Evolutionary conservation across 2,888 invertebrate species (phyloP), one percentile per base, ranked within the genome.

Genomic region (Ligdia adustata): DNA sequence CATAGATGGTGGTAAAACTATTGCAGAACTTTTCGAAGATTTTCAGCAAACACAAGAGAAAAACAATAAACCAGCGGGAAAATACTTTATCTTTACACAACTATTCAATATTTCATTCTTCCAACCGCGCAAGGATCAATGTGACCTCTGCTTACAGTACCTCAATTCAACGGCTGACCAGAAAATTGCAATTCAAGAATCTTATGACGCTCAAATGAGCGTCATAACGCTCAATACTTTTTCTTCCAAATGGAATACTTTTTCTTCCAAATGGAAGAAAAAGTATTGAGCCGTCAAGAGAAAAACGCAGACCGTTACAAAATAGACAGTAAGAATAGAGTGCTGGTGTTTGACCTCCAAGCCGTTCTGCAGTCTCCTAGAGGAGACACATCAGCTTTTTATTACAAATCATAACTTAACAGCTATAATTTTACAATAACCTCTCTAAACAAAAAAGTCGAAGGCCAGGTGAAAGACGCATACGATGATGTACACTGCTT

Each of bases 361-460:
- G 60, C 60, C 33, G 51, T 57, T 29, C 18, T 59, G 22, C 60
- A 54, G 35, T 54, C 50, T 11, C 58, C 56, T 9, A 52, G 33
- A 32, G 56, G 55, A 4, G 42, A 59, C 27, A 41, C 52, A 12
- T 55, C 51, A 24, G 39, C 51, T 7, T 63, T 63, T 44, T 65
- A 57, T 52, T 66, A 61, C 37, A 61, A 29, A 29, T 57, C 52
- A 20, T 48, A 66, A 55, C 18, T 57, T 9, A 59, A 56, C 40
- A 40, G 48, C 27, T 52, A 48, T 34, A 60, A 64, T 46, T 66
- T 72, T 27, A 69, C 67, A 39, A 42, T 68, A 13, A 62, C 64
- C 33, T 62, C 49, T 26, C 31, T 52, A 9, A 14, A 14, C 14
- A 29, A 29, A 29, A 29, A 13, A 13, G 15, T 13, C 7, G 29